Percentiles rank a stretch among this genome's conserved stretches.
Conservation (phyloP, 2,113 vertebrate genomes). For the Sula dactylatra region DNA sequence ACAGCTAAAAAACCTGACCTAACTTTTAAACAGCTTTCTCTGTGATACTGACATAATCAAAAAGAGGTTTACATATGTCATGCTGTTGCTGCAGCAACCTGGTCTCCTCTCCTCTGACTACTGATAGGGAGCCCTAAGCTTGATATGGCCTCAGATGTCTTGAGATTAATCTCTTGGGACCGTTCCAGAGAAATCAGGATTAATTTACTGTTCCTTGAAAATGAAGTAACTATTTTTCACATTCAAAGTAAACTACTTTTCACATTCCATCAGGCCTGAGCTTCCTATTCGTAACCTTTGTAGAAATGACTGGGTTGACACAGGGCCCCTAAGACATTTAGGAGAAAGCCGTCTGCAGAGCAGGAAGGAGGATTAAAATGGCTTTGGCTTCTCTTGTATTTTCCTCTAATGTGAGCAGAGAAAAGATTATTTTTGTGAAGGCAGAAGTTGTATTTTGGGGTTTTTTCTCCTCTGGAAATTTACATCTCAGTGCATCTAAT, state of each 20-base stretch:
- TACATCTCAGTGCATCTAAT: neutral
- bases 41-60: neutral
- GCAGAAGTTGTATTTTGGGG: neutral
- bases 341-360: neutral
- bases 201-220: neutral
- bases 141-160: neutral
- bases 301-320: neutral
- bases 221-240: neutral
- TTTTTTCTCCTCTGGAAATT: neutral
- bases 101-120: neutral
- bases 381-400: neutral
- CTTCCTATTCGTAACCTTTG: neutral
- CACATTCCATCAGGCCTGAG: neutral
- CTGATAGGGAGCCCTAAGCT: neutral
- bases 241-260: neutral
- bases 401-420: neutral
- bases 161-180: neutral
- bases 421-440: neutral
- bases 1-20: neutral
- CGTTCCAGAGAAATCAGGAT: neutral
- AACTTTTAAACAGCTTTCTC: neutral
- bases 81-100: conserved; percentile 9
- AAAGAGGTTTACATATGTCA: neutral
- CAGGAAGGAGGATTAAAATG: neutral
- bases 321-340: neutral